A percentile compares a stretch with the other conserved stretches of the same genome.
phyloP scores from a whole-genome alignment of 2,113 vertebrate species.

The Zosterops borbonicus region DNA sequence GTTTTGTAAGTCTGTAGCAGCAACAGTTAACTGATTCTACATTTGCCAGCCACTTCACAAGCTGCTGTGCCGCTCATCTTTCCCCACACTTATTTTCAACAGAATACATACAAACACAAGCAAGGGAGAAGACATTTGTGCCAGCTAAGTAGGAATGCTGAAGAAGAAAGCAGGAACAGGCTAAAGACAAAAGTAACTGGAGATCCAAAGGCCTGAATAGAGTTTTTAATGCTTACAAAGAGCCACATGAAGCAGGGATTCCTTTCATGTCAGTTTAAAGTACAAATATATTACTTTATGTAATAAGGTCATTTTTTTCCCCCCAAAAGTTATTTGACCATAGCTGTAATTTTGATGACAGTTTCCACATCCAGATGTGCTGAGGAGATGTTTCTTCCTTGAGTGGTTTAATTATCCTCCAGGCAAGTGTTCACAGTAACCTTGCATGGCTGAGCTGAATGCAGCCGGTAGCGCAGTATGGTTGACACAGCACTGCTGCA shows the following conservation, averaged over 20 bases:
- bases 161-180: not conserved
- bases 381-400: constrained; percentile 11
- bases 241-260: not conserved
- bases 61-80: not conserved
- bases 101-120: not conserved
- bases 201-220: not conserved
- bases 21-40: not conserved
- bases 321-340: not conserved
- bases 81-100: not conserved
- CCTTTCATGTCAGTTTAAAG: not conserved
- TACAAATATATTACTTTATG: not conserved
- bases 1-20: not conserved
- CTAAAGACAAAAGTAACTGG: not conserved
- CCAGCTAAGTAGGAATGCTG: not conserved
- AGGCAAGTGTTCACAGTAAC: not conserved
- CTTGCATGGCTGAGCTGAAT: constrained; percentile 2
- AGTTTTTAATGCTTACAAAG: not conserved
- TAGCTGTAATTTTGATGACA: constrained; percentile 18
- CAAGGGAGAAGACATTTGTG: not conserved
- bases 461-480: constrained; percentile 7
- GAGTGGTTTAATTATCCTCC: constrained; percentile 8
- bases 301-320: not conserved
- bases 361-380: constrained; percentile 32
- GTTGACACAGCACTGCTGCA: not conserved
- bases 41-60: not conserved